Percentiles rank a stretch among this genome's conserved stretches.
phyloP scores from a whole-genome alignment of 37 sponge, comb jelly and placozoan species.

The Petrosia ficiformis region DNA sequence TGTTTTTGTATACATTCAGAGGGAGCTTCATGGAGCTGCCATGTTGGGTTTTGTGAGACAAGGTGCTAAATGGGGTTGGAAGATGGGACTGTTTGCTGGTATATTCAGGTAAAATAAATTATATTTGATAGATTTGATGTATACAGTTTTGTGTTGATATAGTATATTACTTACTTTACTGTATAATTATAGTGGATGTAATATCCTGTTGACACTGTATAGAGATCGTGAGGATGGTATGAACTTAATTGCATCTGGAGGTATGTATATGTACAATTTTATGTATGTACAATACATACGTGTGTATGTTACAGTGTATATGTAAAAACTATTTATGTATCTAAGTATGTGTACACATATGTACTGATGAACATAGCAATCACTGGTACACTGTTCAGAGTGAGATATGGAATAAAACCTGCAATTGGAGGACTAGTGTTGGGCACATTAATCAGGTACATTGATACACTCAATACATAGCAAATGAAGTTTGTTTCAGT shows the following conservation, averaged over 20 bases:
- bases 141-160: neutral
- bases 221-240: constrained; percentile 49
- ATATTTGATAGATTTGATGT: neutral
- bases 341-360: too few species aligned
- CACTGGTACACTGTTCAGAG: constrained; percentile 56
- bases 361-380: too few species aligned
- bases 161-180: too few species aligned
- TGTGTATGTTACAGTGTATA: too few species aligned
- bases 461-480: neutral
- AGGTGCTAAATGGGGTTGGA: constrained; percentile 66
- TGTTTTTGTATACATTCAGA: constrained; percentile 24
- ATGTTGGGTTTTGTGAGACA: constrained; percentile 57
- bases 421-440: constrained; percentile 55
- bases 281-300: too few species aligned
- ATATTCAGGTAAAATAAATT: constrained; percentile 61
- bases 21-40: constrained; percentile 61
- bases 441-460: constrained; percentile 52
- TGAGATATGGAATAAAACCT: constrained; percentile 54
- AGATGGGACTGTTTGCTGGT: constrained; percentile 61
- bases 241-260: constrained; percentile 60
- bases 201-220: constrained; percentile 34
- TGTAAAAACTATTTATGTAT: too few species aligned
- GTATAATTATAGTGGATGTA: constrained; percentile 42
- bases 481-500: constrained; percentile 8
- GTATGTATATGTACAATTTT: too few species aligned